phyloP scores from a whole-genome alignment of 2,888 invertebrate species.

The Caenorhabditis sp. region DNA sequence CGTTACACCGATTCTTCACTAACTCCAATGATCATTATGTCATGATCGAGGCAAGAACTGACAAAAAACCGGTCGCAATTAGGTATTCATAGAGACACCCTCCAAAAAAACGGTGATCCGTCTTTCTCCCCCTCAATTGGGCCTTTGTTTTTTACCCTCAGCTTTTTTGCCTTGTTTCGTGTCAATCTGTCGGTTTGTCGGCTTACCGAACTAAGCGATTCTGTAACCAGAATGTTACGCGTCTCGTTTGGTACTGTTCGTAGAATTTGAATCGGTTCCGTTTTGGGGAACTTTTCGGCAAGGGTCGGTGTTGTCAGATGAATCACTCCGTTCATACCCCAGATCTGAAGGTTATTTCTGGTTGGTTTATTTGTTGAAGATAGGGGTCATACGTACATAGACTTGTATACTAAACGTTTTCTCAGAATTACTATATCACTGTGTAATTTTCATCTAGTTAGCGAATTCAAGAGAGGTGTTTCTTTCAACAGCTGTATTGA shows the following conservation, averaged over 20 bases:
- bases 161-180: no score
- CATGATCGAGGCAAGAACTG: neutral
- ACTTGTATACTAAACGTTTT: neutral
- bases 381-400: neutral
- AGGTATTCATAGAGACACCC: slow-evolving; percentile 28
- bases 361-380: slow-evolving; percentile 12
- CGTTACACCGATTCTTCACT: slow-evolving; percentile 32
- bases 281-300: slow-evolving; percentile 58
- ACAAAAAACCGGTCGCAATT: slow-evolving; percentile 51
- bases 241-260: slow-evolving; percentile 63
- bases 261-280: slow-evolving; percentile 68
- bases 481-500: no score
- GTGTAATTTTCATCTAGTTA: neutral
- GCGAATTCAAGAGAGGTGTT: neutral
- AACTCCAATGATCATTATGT: slow-evolving; percentile 40
- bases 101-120: slow-evolving; percentile 40
- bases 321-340: slow-evolving; percentile 70
- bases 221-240: slow-evolving; percentile 73
- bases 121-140: slow-evolving; percentile 3
- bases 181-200: no score
- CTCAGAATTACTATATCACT: neutral
- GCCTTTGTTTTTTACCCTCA: slow-evolving; percentile 26
- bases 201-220: slow-evolving; percentile 60
- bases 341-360: slow-evolving; percentile 60
- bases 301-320: slow-evolving; percentile 69